These are phyloP conservation scores for Psettodes erumei DNA, from an alignment of 2,113 vertebrate genomes.

Conservation along the genomic window DNA sequence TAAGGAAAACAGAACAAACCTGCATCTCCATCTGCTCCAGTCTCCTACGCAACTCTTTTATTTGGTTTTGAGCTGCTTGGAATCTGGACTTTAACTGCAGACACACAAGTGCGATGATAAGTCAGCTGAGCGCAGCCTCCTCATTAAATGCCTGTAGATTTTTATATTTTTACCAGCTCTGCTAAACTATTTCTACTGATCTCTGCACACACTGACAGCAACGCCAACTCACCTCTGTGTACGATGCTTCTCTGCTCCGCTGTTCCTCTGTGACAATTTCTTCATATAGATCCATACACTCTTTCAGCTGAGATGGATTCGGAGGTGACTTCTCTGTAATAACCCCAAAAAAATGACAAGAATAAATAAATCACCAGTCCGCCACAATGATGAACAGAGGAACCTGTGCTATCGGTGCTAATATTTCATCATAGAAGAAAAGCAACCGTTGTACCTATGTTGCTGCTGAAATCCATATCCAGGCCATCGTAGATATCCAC, in stretches of 20 bases:
- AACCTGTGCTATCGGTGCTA: neutral
- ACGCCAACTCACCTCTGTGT: conserved; percentile 83
- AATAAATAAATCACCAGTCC: neutral
- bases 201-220: neutral
- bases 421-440: neutral
- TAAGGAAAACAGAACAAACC: conserved; percentile 79
- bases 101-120: conserved; percentile 35
- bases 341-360: neutral
- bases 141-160: neutral
- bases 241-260: conserved; percentile 88
- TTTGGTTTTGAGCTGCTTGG: conserved; percentile 89
- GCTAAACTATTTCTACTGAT: no score
- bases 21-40: conserved; percentile 90
- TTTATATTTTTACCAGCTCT: neutral
- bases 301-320: conserved; percentile 73
- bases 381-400: neutral
- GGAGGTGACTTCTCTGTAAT: conserved; percentile 67
- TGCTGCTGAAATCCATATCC: conserved; percentile 64
- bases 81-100: conserved; percentile 90
- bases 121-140: neutral
- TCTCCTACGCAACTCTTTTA: conserved; percentile 87
- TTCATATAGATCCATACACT: conserved; percentile 94
- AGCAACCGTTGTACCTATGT: conserved; percentile 52
- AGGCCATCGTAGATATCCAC: conserved; percentile 96
- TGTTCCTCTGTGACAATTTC: conserved; percentile 93